These are phyloP conservation scores for Decapterus maruadsi DNA, from an alignment of 2,797 vertebrate species.

Conservation along the genomic window DNA sequence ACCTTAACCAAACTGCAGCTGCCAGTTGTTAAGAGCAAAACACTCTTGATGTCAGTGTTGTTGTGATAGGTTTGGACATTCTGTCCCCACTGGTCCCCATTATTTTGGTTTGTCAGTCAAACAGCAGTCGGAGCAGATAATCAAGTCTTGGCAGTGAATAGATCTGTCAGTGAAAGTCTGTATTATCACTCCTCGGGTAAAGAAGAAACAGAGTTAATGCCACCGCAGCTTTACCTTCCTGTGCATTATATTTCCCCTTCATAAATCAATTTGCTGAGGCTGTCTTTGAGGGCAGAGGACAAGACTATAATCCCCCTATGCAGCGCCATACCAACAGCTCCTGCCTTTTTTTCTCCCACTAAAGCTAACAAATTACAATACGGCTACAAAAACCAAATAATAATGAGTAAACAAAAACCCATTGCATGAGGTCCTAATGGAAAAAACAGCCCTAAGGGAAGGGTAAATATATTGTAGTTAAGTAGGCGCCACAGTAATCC, in stretches of 20 bases:
- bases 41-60: background rate
- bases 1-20: background rate
- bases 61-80: background rate
- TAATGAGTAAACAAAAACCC: slow-evolving; percentile 76
- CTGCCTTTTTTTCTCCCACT: slow-evolving; percentile 42
- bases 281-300: slow-evolving; percentile 52
- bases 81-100: background rate
- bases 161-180: slow-evolving; percentile 6
- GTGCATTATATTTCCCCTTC: slow-evolving; percentile 29
- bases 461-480: slow-evolving; percentile 56
- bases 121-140: slow-evolving; percentile 6
- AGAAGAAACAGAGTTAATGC: background rate
- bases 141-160: background rate
- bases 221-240: slow-evolving; percentile 20
- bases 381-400: slow-evolving; percentile 63
- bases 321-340: slow-evolving; percentile 22
- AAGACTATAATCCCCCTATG: slow-evolving; percentile 47
- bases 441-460: slow-evolving; percentile 58
- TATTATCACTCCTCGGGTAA: background rate
- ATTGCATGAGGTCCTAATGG: slow-evolving; percentile 71
- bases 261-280: slow-evolving; percentile 51
- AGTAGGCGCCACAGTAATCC: slow-evolving; percentile 56
- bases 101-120: slow-evolving; percentile 6
- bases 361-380: slow-evolving; percentile 64
- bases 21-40: background rate